Percentiles rank a stretch among this genome's conserved stretches.
Evolutionary conservation across 2,888 invertebrate genomes (phyloP).

Genomic region (Syrphus vitripennis): DNA sequence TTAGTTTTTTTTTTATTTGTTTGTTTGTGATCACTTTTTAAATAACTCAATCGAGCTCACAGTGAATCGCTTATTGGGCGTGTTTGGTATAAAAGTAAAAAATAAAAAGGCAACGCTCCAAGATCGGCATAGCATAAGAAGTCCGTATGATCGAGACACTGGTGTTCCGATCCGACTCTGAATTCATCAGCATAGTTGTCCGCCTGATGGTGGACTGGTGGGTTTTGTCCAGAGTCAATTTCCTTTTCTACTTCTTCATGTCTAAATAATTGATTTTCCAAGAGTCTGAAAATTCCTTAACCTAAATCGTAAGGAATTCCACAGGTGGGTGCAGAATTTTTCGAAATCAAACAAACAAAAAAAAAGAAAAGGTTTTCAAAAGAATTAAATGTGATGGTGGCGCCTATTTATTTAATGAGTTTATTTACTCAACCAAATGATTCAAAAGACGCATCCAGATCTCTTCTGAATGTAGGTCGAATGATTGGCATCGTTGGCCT

Average conservation of each 20-base stretch:
- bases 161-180: neutral
- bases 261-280: constrained; percentile 10
- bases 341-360: constrained; percentile 19
- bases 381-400: constrained; percentile 8
- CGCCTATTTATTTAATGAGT: constrained; percentile 58
- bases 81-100: neutral
- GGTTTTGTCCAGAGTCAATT: neutral
- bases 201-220: neutral
- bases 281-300: constrained; percentile 32
- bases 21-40: constrained; percentile 28
- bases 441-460: neutral
- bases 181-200: constrained; percentile 5
- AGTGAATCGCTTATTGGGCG: constrained; percentile 6
- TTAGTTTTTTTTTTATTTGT: neutral
- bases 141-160: neutral
- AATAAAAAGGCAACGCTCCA: neutral
- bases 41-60: constrained; percentile 54
- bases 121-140: neutral
- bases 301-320: constrained; percentile 17
- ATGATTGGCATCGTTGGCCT: constrained; percentile 54
- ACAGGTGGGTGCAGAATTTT: constrained; percentile 53
- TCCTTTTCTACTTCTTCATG: neutral
- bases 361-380: neutral
- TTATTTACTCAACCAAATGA: constrained; percentile 35
- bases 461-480: constrained; percentile 56